Percentiles rank a stretch among this genome's conserved stretches.
Conservation (phyloP, 1,140 invertebrate genomes). For the Trachymyrmex septentrionalis region DNA sequence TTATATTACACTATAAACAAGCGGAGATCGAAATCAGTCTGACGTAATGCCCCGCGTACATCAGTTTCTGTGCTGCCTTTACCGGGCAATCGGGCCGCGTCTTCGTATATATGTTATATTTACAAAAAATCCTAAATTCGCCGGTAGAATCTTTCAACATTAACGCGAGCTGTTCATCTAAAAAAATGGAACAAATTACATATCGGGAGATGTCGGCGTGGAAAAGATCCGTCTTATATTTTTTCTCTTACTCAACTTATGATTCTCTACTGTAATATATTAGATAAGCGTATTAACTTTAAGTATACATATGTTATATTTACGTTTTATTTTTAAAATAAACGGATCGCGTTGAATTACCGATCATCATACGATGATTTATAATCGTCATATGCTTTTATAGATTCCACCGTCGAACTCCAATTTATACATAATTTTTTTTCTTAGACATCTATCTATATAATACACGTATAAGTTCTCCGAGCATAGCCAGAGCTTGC, state of each 20-base stretch:
- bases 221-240: background rate
- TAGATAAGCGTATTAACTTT: constrained; percentile 27
- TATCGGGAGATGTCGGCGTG: background rate
- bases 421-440: constrained; percentile 59
- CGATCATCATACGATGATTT: background rate
- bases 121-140: constrained; percentile 61
- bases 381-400: background rate
- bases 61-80: constrained; percentile 38
- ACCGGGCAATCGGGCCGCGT: constrained; percentile 17
- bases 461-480: constrained; percentile 63
- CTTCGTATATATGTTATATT: constrained; percentile 75
- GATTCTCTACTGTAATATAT: background rate
- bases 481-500: constrained; percentile 27
- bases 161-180: background rate
- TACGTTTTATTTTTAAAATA: constrained; percentile 4
- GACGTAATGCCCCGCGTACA: constrained; percentile 75
- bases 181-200: background rate
- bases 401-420: constrained; percentile 65
- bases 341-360: background rate
- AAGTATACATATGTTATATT: background rate
- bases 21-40: constrained; percentile 78
- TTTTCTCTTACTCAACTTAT: background rate
- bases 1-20: constrained; percentile 84
- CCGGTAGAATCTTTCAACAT: constrained; percentile 44
- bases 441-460: constrained; percentile 72